Evolutionary conservation across 2,888 invertebrate species (phyloP), one percentile per base, ranked within the genome.

Genomic region (Brachyptera risi): DNA sequence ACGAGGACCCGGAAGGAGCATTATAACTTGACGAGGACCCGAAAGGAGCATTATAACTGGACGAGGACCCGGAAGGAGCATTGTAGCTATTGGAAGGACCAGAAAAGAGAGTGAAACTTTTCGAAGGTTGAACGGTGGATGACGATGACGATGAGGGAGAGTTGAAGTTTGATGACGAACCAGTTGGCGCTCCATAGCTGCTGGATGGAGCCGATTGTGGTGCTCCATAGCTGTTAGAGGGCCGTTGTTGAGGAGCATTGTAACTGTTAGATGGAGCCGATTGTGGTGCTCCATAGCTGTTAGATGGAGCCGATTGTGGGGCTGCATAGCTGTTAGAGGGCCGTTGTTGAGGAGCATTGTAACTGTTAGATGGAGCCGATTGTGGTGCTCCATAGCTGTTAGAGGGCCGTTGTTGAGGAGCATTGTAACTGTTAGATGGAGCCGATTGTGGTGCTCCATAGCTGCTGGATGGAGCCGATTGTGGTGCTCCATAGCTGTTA

Each of bases 81-180:
- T 82, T 80, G 67, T 83, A 83, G 68, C 75, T 71, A 31, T 11
- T 31, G 31, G 31, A 31, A 31, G 31, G 31, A 11, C 31, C 31
- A 31, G 31, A 7, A 31, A 11, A 11, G 31, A 31, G 5, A 7
- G 31, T 31, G 31, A 7, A 31, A 11, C 31, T 31, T 11, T 31
- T 31, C 7, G 31, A 31, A 31, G 31, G 31, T 11, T 31, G 31
- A 11, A 31, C 11, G 31, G 7, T 31, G 31, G 11, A 31, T 11
- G 31, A 31, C 31, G 5, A 11, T 5, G 7, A 7, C 7, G 11
- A 31, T 11, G 31, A 31, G 7, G 5, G 31, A 5, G 5, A 11
- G 31, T 4, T 26, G 17, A 24, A 19, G 11, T 31, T 31, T n/a
- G n/a, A n/a, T 11, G 31, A 31, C 5, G 5, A 4, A 11, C 47